A percentile compares a stretch with the other conserved stretches of the same genome.
Conservation (phyloP, 2,113 vertebrate species). For the Salvator merianae region DNA sequence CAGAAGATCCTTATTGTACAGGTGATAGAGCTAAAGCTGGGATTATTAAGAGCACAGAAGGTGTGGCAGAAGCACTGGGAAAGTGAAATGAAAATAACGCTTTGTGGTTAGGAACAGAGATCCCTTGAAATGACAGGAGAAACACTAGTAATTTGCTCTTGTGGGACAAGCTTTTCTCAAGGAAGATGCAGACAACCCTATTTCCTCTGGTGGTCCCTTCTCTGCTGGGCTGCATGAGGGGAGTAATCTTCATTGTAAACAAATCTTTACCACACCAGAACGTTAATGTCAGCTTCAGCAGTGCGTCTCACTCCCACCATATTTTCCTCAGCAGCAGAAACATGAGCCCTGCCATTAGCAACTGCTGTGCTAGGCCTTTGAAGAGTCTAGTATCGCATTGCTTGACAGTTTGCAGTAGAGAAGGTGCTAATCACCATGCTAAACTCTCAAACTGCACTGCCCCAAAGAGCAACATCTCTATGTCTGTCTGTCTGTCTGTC, state of each 20-base stretch:
- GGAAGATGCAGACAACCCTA: slow-evolving; percentile 12
- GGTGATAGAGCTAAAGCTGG: not conserved
- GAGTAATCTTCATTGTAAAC: slow-evolving; percentile 67
- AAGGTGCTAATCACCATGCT: slow-evolving; percentile 51
- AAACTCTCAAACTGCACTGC: slow-evolving; percentile 50
- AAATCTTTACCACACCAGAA: slow-evolving; percentile 63
- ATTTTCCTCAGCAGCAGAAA: slow-evolving; percentile 68
- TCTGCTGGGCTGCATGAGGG: slow-evolving; percentile 47
- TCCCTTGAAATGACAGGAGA: not conserved
- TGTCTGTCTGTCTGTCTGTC: no score
- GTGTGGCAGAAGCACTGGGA: not conserved
- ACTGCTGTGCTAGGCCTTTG: slow-evolving; percentile 57
- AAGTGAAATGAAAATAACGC: slow-evolving; percentile 22
- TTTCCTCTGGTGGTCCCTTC: not conserved
- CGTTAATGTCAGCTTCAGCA: slow-evolving; percentile 62
- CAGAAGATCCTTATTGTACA: slow-evolving; percentile 8
- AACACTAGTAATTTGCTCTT: not conserved
- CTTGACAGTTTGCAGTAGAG: slow-evolving; percentile 52
- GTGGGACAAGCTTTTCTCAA: slow-evolving; percentile 5
- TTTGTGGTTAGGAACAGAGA: not conserved
- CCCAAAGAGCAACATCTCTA: slow-evolving; percentile 11
- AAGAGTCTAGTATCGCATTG: slow-evolving; percentile 42
- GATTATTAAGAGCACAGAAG: not conserved
- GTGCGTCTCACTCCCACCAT: slow-evolving; percentile 59
- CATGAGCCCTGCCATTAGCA: slow-evolving; percentile 67